Conservation (phyloP, 2,888 invertebrate species). For the Lacanobia oleracea region DNA sequence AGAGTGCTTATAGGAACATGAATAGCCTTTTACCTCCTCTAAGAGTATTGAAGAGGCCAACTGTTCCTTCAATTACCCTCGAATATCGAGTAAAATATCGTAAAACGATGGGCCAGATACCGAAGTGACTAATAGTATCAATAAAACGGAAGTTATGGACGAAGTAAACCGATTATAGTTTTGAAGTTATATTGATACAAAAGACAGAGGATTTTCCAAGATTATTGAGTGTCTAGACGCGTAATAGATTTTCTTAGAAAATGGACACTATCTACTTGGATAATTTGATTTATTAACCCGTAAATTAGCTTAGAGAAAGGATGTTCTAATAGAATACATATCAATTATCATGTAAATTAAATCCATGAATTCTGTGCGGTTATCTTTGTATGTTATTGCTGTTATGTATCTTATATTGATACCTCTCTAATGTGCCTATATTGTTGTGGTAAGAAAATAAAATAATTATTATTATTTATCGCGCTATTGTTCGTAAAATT, state of each 20-base stretch:
- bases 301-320: neutral
- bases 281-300: no score
- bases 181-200: slow-evolving; percentile 19
- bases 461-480: no score
- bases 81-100: slow-evolving; percentile 32
- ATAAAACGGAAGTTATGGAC: slow-evolving; percentile 37
- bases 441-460: no score
- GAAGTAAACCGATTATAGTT: slow-evolving; percentile 31
- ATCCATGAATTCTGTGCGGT: no score
- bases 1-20: slow-evolving; percentile 19
- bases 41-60: slow-evolving; percentile 16
- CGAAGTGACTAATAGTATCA: slow-evolving; percentile 26
- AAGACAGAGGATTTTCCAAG: slow-evolving; percentile 5
- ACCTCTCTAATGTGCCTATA: no score
- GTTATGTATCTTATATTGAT: no score
- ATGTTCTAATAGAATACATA: neutral
- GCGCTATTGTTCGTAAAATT: neutral
- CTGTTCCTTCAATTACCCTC: slow-evolving; percentile 41
- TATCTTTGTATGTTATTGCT: no score
- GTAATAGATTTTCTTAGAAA: neutral
- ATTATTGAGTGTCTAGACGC: neutral
- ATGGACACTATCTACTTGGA: neutral
- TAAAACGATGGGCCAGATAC: slow-evolving; percentile 33
- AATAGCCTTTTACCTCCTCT: slow-evolving; percentile 16
- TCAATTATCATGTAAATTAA: neutral